Conservation (phyloP, 2,797 vertebrate species). For the Taenioides sp. region DNA sequence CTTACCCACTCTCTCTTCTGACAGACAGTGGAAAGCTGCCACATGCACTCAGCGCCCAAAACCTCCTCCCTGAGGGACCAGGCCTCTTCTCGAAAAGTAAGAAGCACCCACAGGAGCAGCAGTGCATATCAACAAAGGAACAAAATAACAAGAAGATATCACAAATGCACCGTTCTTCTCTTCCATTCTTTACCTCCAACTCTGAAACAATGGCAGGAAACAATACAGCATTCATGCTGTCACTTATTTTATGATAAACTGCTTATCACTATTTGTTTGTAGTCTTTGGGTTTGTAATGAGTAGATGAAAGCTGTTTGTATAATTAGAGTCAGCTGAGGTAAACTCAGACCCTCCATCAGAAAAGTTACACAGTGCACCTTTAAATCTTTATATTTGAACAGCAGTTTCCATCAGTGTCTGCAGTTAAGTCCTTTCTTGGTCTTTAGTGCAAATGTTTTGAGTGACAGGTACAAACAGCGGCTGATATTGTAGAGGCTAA, state of each 20-base stretch:
- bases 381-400: too few species aligned
- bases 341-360: neutral
- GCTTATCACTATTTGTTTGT: neutral
- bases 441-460: neutral
- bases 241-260: constrained; percentile 26
- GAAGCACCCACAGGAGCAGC: constrained; percentile 41
- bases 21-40: constrained; percentile 46
- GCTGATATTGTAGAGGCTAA: neutral
- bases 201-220: constrained; percentile 33
- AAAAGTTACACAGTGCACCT: too few species aligned
- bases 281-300: neutral
- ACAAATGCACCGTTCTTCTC: constrained; percentile 37
- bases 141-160: constrained; percentile 54
- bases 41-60: constrained; percentile 52
- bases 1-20: constrained; percentile 22
- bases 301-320: neutral
- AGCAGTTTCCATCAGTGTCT: too few species aligned
- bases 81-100: constrained; percentile 52
- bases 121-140: constrained; percentile 45
- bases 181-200: constrained; percentile 35
- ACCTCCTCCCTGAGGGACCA: constrained; percentile 40
- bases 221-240: constrained; percentile 19
- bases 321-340: neutral
- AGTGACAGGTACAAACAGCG: neutral
- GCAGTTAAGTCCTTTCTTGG: too few species aligned